Evolutionary conservation across 2,113 vertebrate species (phyloP), one percentile per base, ranked within the genome.

Genomic region (Lipophrys pholis): DNA sequence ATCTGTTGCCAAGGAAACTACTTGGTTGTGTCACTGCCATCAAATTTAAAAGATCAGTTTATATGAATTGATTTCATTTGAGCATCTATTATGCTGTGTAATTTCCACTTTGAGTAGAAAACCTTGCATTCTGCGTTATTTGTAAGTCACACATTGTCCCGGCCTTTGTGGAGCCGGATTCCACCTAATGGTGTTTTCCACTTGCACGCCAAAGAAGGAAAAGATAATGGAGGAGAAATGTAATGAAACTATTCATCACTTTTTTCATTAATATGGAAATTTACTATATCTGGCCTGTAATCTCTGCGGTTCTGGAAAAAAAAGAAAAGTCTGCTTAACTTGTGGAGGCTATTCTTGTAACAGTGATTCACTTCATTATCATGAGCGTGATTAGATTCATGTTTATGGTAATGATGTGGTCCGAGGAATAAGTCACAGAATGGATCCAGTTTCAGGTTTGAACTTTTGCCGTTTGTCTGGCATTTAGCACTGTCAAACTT

Each of bases 341-440:
- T 56, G 36, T 35, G 16, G 8, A 38, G 16, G 49, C 38, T 17
- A 38, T 74, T 64, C 66, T 75, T 16, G 11, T 54, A 21, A 49
- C 8, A 17, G 30, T 45, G 48, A 48, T 1, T 54, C 30, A n/a
- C 21, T 36, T 45, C 14, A 45, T 16, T 38, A 30, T 6, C n/a
- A 2, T 1, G 12, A 30, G 16, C 17, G 41, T 43, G 10, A 43
- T 63, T 54, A 10, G 7, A 75, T 38, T 54, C 15, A n/a, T 61
- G 8, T 8, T 36, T 10, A 51, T 10, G 43, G 8, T 53, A 66
- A 69, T 16, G 38, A 61, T 62, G 42, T 56, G 15, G 42, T 65
- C 66, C 17, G 60, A 56, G 43, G 63, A 85, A 73, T 39, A 76
- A 82, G 57, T 65, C 35, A 57, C 50, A 63, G 35, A 56, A 49